phyloP scores from a whole-genome alignment of 2,888 invertebrate genomes.

The Odontothrips loti region DNA sequence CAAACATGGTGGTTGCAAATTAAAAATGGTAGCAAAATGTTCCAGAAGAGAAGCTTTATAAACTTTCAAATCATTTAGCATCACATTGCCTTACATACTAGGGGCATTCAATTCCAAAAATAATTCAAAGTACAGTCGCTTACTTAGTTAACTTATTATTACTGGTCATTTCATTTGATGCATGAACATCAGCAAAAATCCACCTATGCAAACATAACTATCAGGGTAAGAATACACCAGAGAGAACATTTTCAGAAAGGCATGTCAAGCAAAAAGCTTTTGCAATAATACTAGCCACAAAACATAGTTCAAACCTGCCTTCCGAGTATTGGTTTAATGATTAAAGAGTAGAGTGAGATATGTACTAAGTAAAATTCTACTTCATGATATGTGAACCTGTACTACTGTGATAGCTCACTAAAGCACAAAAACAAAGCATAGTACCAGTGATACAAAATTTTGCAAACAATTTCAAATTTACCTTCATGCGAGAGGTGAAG shows the following conservation, averaged over 20 bases:
- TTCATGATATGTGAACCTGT: neutral
- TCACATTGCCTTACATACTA: constrained; percentile 10
- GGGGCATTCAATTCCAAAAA: neutral
- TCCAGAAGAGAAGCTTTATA: neutral
- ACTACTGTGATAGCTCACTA: neutral
- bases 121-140: neutral
- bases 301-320: neutral
- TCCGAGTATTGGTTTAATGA: neutral
- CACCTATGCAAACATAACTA: no score
- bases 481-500: neutral
- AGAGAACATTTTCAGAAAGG: neutral
- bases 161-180: neutral
- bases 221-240: neutral
- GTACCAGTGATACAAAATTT: neutral
- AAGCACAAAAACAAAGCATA: neutral
- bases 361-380: neutral
- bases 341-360: neutral
- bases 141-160: neutral
- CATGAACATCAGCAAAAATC: neutral
- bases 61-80: constrained; percentile 1
- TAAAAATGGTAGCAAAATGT: no score
- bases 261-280: neutral
- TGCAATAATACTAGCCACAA: neutral
- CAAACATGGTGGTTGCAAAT: no score
- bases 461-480: neutral